Base-by-base conservation (phyloP, 1,140 invertebrate genomes). In the Bombus haemorrhoidalis region DNA sequence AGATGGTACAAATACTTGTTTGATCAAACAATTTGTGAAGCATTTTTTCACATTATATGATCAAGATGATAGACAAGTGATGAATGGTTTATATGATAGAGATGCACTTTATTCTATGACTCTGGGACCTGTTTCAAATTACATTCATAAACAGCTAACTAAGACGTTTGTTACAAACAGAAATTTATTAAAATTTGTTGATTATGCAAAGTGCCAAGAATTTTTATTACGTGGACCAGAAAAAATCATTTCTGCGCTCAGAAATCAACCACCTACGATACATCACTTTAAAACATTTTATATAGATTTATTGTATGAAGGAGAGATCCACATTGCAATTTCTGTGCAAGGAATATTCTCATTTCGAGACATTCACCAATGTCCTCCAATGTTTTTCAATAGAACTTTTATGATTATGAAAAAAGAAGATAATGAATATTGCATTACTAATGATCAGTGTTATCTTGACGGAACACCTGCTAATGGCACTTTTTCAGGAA, bases 1-100 rank as follows among this genome's bases (percentile, higher is more conserved):
- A 2, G 92, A 93, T 47, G 92, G 90, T 18, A 81, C 90, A 0
- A 93, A 86, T 37, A 86, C 92, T 9, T 84, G 78, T 64, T 78
- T 95, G 12, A 88, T 95, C 0, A 94, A 95, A 68, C 95, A 95
- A 53, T 95, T 95, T 81, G 73, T 95, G 9, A 83, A 85, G 18
- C 95, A 95, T 68, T 95, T 93, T 77, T 95, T 94, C 53, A 93
- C 92, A 5, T 83, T 95, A 0, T 95, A 94, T 34, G 95, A 95
- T 86, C 94, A 95, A 82, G 87, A 92, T 12, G 94, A 95, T 80
- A 91, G 95, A 41, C 90, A 88, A 47, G 88, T 94, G 3, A 91
- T 95, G 84, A 91, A 93, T 53, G 95, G 95, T 18, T 81, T 95
- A 0, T 95, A 95, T 37, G 94, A 95, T 47, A 89, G 91, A 34